A percentile compares a stretch with the other conserved stretches of the same genome.
These are phyloP conservation scores for Platyscapa corneri DNA, from an alignment of 1,140 invertebrate genomes.

Conservation along the genomic window DNA sequence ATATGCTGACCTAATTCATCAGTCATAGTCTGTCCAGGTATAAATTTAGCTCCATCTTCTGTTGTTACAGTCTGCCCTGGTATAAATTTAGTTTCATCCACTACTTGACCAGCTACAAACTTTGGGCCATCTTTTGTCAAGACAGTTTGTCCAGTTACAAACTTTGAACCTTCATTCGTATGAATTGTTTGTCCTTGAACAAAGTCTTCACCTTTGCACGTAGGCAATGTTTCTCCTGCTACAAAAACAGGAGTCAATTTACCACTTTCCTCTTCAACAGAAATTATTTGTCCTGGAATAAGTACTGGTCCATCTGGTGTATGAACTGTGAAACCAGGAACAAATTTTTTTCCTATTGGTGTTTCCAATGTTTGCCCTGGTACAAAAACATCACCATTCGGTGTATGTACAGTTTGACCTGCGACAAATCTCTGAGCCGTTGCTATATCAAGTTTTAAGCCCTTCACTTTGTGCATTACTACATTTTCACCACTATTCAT, in stretches of 20 bases:
- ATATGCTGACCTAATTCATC: slow-evolving; percentile 73
- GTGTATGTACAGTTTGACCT: slow-evolving; percentile 82
- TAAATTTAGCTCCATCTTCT: slow-evolving; percentile 75
- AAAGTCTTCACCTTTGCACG: slow-evolving; percentile 67
- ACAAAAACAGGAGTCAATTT: slow-evolving; percentile 71
- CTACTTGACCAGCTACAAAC: slow-evolving; percentile 80
- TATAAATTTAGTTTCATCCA: slow-evolving; percentile 76
- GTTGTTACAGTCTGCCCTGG: slow-evolving; percentile 82
- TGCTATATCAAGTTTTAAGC: slow-evolving; percentile 79
- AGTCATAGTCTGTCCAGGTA: slow-evolving; percentile 77
- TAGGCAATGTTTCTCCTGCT: slow-evolving; percentile 72
- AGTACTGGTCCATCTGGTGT: slow-evolving; percentile 80
- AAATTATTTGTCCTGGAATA: slow-evolving; percentile 81
- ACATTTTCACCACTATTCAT: slow-evolving; percentile 77
- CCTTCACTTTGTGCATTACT: slow-evolving; percentile 78
- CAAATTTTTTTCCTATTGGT: slow-evolving; percentile 79
- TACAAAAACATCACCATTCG: slow-evolving; percentile 80
- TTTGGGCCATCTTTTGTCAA: slow-evolving; percentile 79
- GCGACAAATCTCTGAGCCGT: slow-evolving; percentile 79
- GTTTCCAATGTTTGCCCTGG: slow-evolving; percentile 84
- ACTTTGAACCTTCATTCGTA: slow-evolving; percentile 73
- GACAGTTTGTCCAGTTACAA: slow-evolving; percentile 80
- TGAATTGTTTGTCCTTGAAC: slow-evolving; percentile 75
- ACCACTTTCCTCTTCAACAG: slow-evolving; percentile 60
- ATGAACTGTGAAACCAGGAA: slow-evolving; percentile 83